Percentiles rank a stretch among this genome's conserved stretches.
Evolutionary conservation across 2,888 invertebrate genomes (phyloP).

Genomic region (Orthosia gothica): DNA sequence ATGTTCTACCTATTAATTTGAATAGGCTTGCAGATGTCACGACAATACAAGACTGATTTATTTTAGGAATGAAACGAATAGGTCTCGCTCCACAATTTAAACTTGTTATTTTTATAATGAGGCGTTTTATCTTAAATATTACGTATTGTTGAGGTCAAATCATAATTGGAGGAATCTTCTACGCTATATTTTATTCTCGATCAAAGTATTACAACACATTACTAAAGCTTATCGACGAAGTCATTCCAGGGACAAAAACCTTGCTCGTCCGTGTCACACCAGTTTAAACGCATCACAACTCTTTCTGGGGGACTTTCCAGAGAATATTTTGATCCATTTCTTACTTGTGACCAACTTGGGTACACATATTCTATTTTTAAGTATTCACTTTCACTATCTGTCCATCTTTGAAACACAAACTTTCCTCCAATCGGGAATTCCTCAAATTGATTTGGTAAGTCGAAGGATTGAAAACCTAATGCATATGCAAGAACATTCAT

Average conservation of each 20-base stretch:
- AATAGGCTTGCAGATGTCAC: neutral
- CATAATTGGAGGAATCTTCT: too few species aligned
- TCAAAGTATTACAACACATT: neutral
- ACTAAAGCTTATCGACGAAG: constrained; percentile 48
- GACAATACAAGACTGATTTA: neutral
- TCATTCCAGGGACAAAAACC: constrained; percentile 58
- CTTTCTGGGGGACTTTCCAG: constrained; percentile 45
- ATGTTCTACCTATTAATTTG: too few species aligned
- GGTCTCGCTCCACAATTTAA: too few species aligned
- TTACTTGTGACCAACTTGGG: constrained; percentile 52
- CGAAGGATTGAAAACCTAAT: constrained; percentile 44
- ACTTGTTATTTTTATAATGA: too few species aligned
- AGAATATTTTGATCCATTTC: constrained; percentile 45
- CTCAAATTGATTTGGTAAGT: constrained; percentile 60
- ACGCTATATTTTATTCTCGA: too few species aligned
- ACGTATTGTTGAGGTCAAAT: too few species aligned
- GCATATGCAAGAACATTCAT: constrained; percentile 33
- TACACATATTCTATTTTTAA: constrained; percentile 63
- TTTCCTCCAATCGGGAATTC: constrained; percentile 58
- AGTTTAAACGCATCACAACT: constrained; percentile 45
- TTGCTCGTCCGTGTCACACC: constrained; percentile 46
- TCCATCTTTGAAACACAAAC: constrained; percentile 63
- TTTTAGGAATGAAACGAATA: neutral
- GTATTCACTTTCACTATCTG: constrained; percentile 52
- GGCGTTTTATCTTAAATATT: too few species aligned